Conservation (phyloP, 2,113 vertebrate genomes). For the Daubentonia madagascariensis region DNA sequence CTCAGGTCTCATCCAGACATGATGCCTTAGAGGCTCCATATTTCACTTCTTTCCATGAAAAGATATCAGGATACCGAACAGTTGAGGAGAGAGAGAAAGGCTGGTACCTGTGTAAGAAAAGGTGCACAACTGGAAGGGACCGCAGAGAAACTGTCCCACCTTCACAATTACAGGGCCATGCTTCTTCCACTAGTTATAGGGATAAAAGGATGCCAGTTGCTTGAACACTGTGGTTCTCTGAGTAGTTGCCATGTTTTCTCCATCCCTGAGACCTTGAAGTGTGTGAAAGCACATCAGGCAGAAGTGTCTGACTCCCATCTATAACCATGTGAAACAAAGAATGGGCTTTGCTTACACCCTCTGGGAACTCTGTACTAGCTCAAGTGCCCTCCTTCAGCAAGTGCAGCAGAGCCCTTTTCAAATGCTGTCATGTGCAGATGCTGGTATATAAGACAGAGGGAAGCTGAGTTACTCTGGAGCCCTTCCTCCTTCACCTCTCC, state of each 20-base stretch:
- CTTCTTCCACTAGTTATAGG: not conserved
- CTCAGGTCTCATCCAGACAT: not conserved
- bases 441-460: not conserved
- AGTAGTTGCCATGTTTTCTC: not conserved
- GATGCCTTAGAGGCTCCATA: not conserved
- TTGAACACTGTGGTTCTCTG: not conserved
- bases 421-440: not conserved
- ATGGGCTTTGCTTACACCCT: not conserved
- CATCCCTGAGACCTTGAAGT: not conserved
- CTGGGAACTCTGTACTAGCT: not conserved
- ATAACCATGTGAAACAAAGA: not conserved
- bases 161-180: not conserved
- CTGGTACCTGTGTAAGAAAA: not conserved
- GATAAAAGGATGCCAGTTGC: not conserved
- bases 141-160: not conserved
- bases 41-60: not conserved
- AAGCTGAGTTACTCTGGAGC: not conserved
- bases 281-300: not conserved
- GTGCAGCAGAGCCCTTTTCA: not conserved
- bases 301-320: not conserved
- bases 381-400: not conserved
- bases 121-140: not conserved
- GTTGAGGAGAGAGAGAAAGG: not conserved
- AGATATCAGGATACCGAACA: not conserved
- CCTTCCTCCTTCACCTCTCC: not conserved